Evolutionary conservation across 1,140 invertebrate genomes (phyloP), one percentile per base, ranked within the genome.

Genomic region (Scaptomyza graminum): DNA sequence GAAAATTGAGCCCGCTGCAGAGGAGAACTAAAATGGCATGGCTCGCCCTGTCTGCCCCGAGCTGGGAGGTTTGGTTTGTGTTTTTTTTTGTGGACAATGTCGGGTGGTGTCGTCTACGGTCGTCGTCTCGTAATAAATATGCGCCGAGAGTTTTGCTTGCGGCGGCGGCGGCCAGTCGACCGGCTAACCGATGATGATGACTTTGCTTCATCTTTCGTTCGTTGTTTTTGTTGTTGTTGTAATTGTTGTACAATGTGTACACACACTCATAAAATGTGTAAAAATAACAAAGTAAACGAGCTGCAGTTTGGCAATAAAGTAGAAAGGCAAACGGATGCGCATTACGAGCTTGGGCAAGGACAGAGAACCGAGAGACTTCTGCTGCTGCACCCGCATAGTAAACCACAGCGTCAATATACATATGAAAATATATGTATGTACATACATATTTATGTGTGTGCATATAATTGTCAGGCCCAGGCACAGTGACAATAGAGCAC

Each of bases 231-330:
- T 28, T 28, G 37, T 59, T 51, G 18, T 54, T 71, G 64, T 71
- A 63, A 50, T 61, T 22, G 76, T 57, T 59, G 59, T 74, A 70
- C 51, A 77, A 71, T 71, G 70, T 68, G 70, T 68, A 64, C 69
- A 68, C 64, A 79, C 44, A 54, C 63, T 71, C 67, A 55, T 81
- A 72, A 78, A 85, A 78, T 87, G 82, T 85, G 78, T 82, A 87
- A 78, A 87, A 85, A 85, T 85, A 87, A 87, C 78, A 87, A 81
- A 85, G 77, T 72, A 84, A 75, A 84, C 76, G 79, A 83, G 76
- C 73, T 81, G 69, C 77, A 81, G 73, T 71, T 87, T 74, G 43
- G 46, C 61, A 78, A 69, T 79, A 66, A 67, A 52, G 55, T 43
- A 67, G 28, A 69, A 80, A 78, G 71, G 74, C 47, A 87, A 87